Evolutionary conservation across 2,113 vertebrate genomes (phyloP).

Genomic region (Dissostichus mawsoni): DNA sequence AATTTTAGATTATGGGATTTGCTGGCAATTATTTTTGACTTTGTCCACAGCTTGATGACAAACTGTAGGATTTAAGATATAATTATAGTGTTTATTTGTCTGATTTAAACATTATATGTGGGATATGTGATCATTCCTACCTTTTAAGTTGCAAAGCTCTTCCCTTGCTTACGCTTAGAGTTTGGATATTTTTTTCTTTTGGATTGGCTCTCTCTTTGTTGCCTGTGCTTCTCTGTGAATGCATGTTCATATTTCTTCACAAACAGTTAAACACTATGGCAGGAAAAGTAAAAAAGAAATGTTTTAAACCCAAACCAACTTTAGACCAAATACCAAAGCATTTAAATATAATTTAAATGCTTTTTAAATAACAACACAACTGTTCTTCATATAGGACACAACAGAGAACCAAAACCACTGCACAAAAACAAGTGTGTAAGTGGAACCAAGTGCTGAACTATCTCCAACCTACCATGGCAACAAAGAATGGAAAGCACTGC

Average conservation of each 20-base stretch:
- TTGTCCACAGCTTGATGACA: constrained; percentile 27
- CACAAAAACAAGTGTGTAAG: constrained; percentile 13
- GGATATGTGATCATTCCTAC: background rate
- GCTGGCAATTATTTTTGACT: constrained; percentile 6
- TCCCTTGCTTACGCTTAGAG: background rate
- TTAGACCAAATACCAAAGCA: constrained; percentile 6
- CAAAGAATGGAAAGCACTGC: constrained; percentile 14
- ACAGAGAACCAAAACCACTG: background rate
- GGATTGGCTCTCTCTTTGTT: background rate
- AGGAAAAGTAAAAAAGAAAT: background rate
- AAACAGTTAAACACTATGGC: background rate
- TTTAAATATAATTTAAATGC: background rate
- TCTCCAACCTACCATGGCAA: constrained; percentile 28
- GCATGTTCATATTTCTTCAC: background rate
- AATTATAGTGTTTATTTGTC: background rate
- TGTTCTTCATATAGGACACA: background rate
- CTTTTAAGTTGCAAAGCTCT: background rate
- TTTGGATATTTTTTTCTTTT: background rate
- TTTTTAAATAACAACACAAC: background rate
- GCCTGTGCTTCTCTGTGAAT: background rate
- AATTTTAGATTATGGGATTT: constrained; percentile 31
- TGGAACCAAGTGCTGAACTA: constrained; percentile 29
- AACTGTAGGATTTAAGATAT: constrained; percentile 15
- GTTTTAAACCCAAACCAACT: background rate
- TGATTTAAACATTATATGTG: constrained; percentile 2